A percentile compares a stretch with the other conserved stretches of the same genome.
phyloP scores from a whole-genome alignment of 2,888 invertebrate genomes.

The Lasioglossum vierecki region DNA sequence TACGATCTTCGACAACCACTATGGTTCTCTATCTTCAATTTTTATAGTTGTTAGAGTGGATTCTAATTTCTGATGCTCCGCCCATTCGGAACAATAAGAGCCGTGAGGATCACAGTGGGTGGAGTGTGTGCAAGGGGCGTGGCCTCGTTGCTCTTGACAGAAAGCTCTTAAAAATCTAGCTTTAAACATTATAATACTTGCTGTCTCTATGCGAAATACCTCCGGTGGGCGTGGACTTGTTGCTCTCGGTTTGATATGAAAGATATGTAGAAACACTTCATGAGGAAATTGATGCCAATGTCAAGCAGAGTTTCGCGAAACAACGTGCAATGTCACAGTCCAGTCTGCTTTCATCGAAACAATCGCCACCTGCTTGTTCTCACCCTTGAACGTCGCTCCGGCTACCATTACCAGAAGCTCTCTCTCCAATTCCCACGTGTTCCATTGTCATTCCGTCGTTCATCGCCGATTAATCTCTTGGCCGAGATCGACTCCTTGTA shows the following conservation, averaged over 20 bases:
- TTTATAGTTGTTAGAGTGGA: neutral
- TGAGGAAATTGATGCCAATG: neutral
- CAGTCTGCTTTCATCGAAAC: neutral
- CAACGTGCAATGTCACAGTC: neutral
- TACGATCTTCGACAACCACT: neutral
- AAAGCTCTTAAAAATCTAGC: neutral
- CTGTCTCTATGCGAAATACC: neutral
- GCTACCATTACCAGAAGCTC: neutral
- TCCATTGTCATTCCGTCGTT: conserved; percentile 26
- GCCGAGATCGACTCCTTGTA: neutral
- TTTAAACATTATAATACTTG: neutral
- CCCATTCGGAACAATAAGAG: neutral
- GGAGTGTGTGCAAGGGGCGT: neutral
- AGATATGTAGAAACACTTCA: neutral
- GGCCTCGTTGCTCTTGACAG: neutral
- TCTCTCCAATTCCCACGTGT: conserved; percentile 17
- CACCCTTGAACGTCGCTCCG: conserved; percentile 9
- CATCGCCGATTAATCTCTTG: conserved; percentile 34
- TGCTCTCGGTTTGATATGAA: neutral
- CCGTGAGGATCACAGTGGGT: neutral
- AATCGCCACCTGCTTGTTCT: conserved; percentile 4
- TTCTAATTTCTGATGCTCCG: neutral
- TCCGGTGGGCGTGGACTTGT: neutral
- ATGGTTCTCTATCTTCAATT: neutral
- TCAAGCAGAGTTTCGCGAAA: neutral